phyloP scores from a whole-genome alignment of 2,113 vertebrate species.

The Gymnocephalus cernua region DNA sequence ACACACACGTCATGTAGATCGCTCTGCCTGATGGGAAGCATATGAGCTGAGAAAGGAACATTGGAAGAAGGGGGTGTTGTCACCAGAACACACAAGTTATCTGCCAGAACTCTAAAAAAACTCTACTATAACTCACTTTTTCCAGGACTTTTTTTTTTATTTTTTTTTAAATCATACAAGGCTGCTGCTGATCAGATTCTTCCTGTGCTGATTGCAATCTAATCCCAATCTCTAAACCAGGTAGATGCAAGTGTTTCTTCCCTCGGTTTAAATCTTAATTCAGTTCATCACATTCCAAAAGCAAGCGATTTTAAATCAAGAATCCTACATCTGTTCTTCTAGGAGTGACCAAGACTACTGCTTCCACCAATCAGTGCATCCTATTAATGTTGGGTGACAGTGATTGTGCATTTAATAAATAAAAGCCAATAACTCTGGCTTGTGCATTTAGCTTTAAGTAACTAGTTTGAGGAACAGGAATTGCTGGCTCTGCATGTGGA shows the following conservation, averaged over 20 bases:
- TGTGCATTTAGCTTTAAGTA: background rate
- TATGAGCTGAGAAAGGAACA: slow-evolving; percentile 75
- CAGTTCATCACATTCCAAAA: background rate
- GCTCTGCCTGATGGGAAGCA: slow-evolving; percentile 79
- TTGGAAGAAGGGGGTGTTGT: slow-evolving; percentile 67
- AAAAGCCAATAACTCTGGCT: background rate
- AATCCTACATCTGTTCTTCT: background rate
- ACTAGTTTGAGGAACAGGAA: background rate
- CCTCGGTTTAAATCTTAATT: background rate
- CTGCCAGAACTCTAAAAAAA: slow-evolving; percentile 52
- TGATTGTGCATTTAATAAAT: background rate
- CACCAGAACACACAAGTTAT: slow-evolving; percentile 65
- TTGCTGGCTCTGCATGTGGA: slow-evolving; percentile 38
- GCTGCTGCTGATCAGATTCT: slow-evolving; percentile 15
- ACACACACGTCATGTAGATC: slow-evolving; percentile 72
- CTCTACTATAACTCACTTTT: slow-evolving; percentile 63
- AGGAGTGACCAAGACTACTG: background rate
- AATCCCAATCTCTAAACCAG: background rate
- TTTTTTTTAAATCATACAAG: slow-evolving; percentile 5
- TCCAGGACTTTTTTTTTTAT: slow-evolving; percentile 42
- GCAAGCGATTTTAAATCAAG: background rate
- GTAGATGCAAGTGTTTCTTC: background rate
- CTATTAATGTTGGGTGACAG: background rate
- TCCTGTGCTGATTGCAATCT: background rate
- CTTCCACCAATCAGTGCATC: background rate